Evolutionary conservation across 2,113 vertebrate genomes (phyloP), one percentile per base, ranked within the genome.

Genomic region (Pseudois nayaur): DNA sequence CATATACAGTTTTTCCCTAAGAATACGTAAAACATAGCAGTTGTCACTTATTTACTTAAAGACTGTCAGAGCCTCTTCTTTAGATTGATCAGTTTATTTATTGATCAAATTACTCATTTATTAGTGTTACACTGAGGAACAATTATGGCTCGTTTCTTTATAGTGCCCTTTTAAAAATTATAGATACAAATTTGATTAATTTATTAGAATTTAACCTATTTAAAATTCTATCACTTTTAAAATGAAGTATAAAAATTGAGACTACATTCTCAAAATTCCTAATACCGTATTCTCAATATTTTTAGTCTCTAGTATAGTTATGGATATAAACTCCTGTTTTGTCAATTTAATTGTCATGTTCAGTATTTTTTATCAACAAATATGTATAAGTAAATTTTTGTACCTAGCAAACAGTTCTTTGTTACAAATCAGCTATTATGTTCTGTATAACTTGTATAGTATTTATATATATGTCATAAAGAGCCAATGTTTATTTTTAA

Each of bases 381-480:
- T 79, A 79, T 98, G 94, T 97, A 62, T 97, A 94, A 95, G 57
- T 95, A 95, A 96, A 87, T 67, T 62, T 97, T 52, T 97, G 74
- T 96, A 96, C 33, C 62, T 87, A 94, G 27, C 27, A 78, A 71
- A 25, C 12, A 97, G 88, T 89, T 11, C 17, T 76, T 96, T 95
- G 48, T 95, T 97, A 97, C 16, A 89, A 97, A 93, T 54, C 87
- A 97, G 89, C 83, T 97, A 60, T 86, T 96, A 36, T 76, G 9
- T 88, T 95, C 79, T 98, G 91, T 97, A n/a, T 97, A 93, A 95
- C 17, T 91, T 97, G 55, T 98, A 25, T 57, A 79, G 12, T 91
- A 71, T 94, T 97, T 84, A 48, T 81, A 67, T 64, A 71, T 67
- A 87, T 98, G 87, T 57, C 89, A 64, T 94, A 87, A 87, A 98